Conservation (phyloP, 2,888 invertebrate genomes). For the Dicycla oo region DNA sequence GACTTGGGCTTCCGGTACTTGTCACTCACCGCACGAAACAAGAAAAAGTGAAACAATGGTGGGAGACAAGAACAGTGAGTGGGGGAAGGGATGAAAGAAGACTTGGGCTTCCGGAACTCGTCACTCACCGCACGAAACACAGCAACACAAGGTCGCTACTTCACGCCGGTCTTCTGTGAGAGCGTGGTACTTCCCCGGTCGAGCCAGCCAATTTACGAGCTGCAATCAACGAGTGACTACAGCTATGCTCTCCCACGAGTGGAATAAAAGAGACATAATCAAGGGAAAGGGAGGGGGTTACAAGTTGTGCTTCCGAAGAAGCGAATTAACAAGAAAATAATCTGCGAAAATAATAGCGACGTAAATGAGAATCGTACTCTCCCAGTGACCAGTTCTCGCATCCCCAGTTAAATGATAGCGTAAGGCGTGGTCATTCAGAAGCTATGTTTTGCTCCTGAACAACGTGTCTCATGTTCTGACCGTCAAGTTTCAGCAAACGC, state of each 20-base stretch:
- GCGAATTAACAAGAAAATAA: background rate
- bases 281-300: background rate
- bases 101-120: conserved; percentile 8
- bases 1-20: conserved; percentile 6
- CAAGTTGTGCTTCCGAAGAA: background rate
- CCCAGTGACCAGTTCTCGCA: too few relatives aligned
- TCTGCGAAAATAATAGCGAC: too few relatives aligned
- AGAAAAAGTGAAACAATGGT: too few relatives aligned
- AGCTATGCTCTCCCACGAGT: conserved; percentile 23
- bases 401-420: too few relatives aligned
- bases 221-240: background rate
- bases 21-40: conserved; percentile 29
- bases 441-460: too few relatives aligned
- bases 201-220: conserved; percentile 37
- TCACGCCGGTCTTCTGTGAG: conserved; percentile 15
- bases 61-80: too few relatives aligned
- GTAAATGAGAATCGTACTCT: too few relatives aligned
- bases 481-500: too few relatives aligned
- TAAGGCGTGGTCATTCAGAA: too few relatives aligned
- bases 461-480: too few relatives aligned
- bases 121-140: conserved; percentile 35
- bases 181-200: conserved; percentile 42
- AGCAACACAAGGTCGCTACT: conserved; percentile 1
- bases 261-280: background rate
- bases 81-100: background rate